Evolutionary conservation across 2,888 invertebrate genomes (phyloP), one percentile per base, ranked within the genome.

Genomic region (Ctena decussata): DNA sequence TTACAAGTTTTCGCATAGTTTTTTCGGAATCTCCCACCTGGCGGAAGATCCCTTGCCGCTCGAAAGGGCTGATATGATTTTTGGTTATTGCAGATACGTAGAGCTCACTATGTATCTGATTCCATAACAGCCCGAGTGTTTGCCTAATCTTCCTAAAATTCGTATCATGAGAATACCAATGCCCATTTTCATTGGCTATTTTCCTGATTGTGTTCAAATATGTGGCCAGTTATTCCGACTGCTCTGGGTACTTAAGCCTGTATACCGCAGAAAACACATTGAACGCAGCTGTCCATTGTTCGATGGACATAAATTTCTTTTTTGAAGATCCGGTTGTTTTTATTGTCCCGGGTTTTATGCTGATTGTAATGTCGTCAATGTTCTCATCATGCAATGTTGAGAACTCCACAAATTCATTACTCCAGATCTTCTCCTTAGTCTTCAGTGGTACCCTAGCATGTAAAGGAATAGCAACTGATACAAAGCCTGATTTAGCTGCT

Each of bases 351-450:
- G 60, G 27, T 60, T 24, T 60, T 12, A 60, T 2, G 30, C 60
- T 60, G 24, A 60, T 60, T 3, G 60, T 60, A 12, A 60, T 30
- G 18, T 30, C 60, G 6, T 60, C 60, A 60, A 30, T 12, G 5
- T 60, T 30, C 21, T 60, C 60, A 30, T 60, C 60, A 30, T 30
- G 18, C 32, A 60, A 30, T 11, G 60, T 60, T 30, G 60, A 60
- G 1, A 60, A 30, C 18, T 60, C 60, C 1, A 60, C 60, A 60
- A 60, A 60, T 21, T 60, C 60, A 60, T 60, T 60, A 30, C 27
- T 60, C 60, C 60, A 60, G 21, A 60, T 60, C 60, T 30, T 60
- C 18, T 60, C 60, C 60, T 60, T 60, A 60, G 60, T 60, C 60
- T 30, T 30, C 27, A 24, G 5, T 60, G 60, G 60, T 11, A 60